Base-by-base conservation (phyloP, 2,113 vertebrate species). In the Malurus melanocephalus region DNA sequence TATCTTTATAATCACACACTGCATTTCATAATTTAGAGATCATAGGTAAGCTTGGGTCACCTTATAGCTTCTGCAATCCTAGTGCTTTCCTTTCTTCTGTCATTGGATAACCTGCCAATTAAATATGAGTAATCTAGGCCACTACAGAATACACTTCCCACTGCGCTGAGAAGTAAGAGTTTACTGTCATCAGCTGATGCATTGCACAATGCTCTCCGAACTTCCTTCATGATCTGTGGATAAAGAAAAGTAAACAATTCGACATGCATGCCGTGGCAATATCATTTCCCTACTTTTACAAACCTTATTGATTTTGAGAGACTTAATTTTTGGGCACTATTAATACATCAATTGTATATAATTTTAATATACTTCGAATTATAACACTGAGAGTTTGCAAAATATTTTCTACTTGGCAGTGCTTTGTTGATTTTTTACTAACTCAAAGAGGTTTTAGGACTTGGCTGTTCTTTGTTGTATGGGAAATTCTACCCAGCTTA, bases 121-220 rank as follows among this genome's bases (percentile, higher is more conserved):
- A 99, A 98, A 97, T 99, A 99, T 74, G 99, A 99, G 66, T 99
- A 98, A 95, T 99, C 99, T 94, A 99, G 97, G 80, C 99, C 99
- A 6, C 99, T 99, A 96, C 99, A 99, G 98, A 99, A 99, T 66
- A 99, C 97, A 6, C 98, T 98, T 78, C 99, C 99, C 85, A 99
- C 99, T 0, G 99, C 98, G 43, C 98, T 99, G 94, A 99, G 98
- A 56, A 99, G 97, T 79, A 99, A 97, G 43, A 99, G 97, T 90
- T 99, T 99, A 97, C 99, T 99, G 97, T 99, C 98, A 28, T 99
- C 99, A 0, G 98, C 96, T 53, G 99, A 98, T 5, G 99, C 99
- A 20, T 98, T 99, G 88, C 98, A 98, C 93, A 99, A 97, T 11
- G 99, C 99, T 75, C 98, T 97, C 94, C 98, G 98, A 75, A 99